Percentiles rank a stretch among this genome's conserved stretches.
Evolutionary conservation across 2,797 vertebrate genomes (phyloP).

Genomic region (Spinus olivaceus): DNA sequence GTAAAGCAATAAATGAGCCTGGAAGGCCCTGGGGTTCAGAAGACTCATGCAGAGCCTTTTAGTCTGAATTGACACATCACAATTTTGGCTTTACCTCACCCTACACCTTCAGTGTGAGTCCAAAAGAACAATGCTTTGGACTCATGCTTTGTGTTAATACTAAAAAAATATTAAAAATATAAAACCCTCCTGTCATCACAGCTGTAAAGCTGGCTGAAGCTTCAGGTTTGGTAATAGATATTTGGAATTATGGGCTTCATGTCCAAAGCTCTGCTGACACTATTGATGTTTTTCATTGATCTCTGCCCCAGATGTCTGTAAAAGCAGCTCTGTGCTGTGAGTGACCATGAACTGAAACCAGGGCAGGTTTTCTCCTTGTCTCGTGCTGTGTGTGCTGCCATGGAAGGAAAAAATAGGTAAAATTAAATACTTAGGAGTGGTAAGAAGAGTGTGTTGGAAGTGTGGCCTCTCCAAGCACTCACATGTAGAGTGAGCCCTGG

Average conservation of each 20-base stretch:
- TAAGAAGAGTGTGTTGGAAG: rapidly evolving
- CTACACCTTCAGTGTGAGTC: not conserved
- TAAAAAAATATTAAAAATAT: not conserved
- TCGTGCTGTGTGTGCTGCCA: not conserved
- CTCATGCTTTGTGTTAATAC: not conserved
- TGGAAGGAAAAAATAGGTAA: not conserved
- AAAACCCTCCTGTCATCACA: not conserved
- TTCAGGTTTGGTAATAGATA: not conserved
- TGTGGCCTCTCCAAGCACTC: not conserved
- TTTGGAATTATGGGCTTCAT: not conserved
- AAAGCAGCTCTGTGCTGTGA: not conserved
- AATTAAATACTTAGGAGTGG: not conserved
- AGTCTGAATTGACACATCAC: rapidly evolving
- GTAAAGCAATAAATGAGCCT: not conserved
- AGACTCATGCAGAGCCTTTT: not conserved
- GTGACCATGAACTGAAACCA: not conserved
- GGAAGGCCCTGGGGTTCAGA: not conserved
- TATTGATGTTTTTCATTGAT: not conserved
- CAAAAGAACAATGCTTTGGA: not conserved
- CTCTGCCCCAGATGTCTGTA: not conserved
- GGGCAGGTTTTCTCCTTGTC: not conserved
- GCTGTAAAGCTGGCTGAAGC: not conserved
- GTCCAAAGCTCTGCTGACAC: not conserved
- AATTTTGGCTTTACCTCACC: not conserved
- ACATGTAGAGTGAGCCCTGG: not conserved